Conservation (phyloP, 2,797 vertebrate genomes). For the Pangasius sanitwongsei region DNA sequence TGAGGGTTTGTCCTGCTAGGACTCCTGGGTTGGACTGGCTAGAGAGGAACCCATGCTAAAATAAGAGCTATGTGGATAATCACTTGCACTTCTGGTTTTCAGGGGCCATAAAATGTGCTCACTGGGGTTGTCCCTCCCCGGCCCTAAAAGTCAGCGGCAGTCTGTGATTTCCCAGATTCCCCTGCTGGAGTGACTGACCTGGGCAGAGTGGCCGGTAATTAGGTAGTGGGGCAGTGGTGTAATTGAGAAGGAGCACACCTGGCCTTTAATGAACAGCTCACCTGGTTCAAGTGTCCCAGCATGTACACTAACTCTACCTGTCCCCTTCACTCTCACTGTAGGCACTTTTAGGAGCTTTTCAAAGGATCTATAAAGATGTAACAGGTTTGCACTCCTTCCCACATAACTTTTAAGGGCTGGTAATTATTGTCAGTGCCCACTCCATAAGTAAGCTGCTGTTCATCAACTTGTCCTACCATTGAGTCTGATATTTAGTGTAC, state of each 20-base stretch:
- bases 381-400: constrained; percentile 32
- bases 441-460: not conserved
- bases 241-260: constrained; percentile 70
- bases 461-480: not conserved
- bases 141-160: constrained; percentile 39
- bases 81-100: constrained; percentile 65
- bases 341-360: constrained; percentile 37
- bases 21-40: constrained; percentile 8
- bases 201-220: constrained; percentile 48
- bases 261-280: constrained; percentile 68
- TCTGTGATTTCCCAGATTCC: constrained; percentile 69
- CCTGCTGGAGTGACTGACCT: constrained; percentile 61
- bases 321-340: constrained; percentile 49
- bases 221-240: constrained; percentile 52
- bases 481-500: not conserved
- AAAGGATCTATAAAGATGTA: constrained; percentile 44
- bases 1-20: constrained; percentile 37
- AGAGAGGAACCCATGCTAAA: constrained; percentile 24
- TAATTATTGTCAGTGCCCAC: constrained; percentile 30
- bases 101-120: constrained; percentile 56
- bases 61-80: constrained; percentile 55
- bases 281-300: constrained; percentile 61
- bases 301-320: constrained; percentile 21
- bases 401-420: constrained; percentile 25
- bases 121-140: constrained; percentile 45